Evolutionary conservation across 2,888 invertebrate species (phyloP).

Genomic region (Drosophila quasianomalipes): DNA sequence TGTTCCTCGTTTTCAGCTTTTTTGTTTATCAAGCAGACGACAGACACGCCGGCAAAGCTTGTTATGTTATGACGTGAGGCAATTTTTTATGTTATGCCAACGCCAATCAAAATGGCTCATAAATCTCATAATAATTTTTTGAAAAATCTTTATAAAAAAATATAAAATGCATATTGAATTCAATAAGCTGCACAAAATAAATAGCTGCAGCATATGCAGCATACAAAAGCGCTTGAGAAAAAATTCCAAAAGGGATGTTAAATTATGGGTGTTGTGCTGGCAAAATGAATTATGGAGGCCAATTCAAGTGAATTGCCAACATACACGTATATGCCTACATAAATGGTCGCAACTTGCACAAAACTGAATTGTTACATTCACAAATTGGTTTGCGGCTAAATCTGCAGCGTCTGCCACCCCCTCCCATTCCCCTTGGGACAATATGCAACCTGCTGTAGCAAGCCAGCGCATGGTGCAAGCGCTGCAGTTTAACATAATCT

Average conservation of each 20-base stretch:
- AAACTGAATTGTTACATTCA: constrained; percentile 23
- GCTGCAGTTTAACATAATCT: constrained; percentile 39
- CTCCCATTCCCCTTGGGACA: not conserved
- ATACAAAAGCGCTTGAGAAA: constrained; percentile 3
- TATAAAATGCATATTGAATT: constrained; percentile 40
- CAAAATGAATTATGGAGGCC: not conserved
- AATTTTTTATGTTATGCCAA: constrained; percentile 49
- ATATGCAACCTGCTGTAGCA: constrained; percentile 24
- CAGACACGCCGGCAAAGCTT: constrained; percentile 46
- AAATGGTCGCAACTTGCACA: constrained; percentile 17
- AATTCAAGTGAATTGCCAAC: constrained; percentile 1
- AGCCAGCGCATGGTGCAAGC: constrained; percentile 27
- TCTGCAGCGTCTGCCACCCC: not conserved
- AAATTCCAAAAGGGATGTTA: constrained; percentile 1
- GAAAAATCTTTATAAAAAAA: constrained; percentile 11
- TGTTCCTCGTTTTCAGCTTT: constrained; percentile 5
- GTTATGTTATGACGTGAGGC: constrained; percentile 54
- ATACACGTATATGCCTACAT: not conserved
- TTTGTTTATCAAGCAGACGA: constrained; percentile 46
- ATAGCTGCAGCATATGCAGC: constrained; percentile 23
- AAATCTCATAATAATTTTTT: constrained; percentile 50
- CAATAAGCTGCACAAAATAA: constrained; percentile 39
- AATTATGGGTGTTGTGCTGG: constrained; percentile 10
- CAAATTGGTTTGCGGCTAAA: constrained; percentile 35
- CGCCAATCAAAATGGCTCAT: constrained; percentile 54